Percentiles rank a stretch among this genome's conserved stretches.
Conservation (phyloP, 2,888 invertebrate species). For the Heliconius hortense region DNA sequence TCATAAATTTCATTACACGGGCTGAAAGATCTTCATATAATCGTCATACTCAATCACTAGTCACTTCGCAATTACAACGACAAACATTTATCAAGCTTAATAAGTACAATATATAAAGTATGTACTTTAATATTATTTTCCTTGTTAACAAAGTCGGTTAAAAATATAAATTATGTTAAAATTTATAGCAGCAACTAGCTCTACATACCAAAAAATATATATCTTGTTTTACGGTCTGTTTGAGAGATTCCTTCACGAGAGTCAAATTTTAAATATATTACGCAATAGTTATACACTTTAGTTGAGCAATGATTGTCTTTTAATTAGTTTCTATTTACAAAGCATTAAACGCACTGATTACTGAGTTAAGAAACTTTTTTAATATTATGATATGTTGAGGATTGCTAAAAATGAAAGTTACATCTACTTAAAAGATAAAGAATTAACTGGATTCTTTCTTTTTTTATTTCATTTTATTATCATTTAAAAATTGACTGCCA, state of each 20-base stretch:
- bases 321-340: constrained; percentile 36
- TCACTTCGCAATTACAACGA: neutral
- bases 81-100: neutral
- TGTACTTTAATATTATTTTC: neutral
- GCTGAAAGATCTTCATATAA: too few species aligned
- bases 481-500: neutral
- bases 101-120: neutral
- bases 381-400: neutral
- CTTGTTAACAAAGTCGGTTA: neutral
- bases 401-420: constrained; percentile 13
- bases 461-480: neutral
- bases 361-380: constrained; percentile 20
- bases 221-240: constrained; percentile 35
- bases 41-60: neutral
- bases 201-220: neutral
- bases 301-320: constrained; percentile 36
- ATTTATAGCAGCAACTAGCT: neutral
- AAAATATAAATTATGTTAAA: neutral
- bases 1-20: too few species aligned
- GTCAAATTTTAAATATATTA: constrained; percentile 30
- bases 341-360: constrained; percentile 34
- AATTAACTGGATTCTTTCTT: neutral
- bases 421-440: neutral
- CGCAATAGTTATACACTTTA: constrained; percentile 23
- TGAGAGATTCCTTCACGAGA: constrained; percentile 22